Conservation (phyloP, 1,140 invertebrate species). For the Zophobas atratus region DNA sequence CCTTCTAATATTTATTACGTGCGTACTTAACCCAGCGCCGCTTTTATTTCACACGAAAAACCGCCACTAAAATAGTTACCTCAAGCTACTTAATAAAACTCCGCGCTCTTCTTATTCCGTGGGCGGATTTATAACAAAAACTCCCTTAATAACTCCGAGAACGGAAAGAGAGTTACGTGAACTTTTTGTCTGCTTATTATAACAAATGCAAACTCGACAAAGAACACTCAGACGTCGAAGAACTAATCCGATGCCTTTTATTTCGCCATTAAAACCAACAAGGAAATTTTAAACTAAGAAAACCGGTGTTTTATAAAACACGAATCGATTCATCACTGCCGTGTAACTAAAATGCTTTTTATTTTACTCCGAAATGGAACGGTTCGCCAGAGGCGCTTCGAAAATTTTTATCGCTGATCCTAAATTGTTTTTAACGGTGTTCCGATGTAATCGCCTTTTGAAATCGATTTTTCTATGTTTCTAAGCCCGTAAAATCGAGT, state of each 20-base stretch:
- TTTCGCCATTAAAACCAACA: not conserved
- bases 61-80: not conserved
- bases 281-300: not conserved
- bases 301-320: too few species aligned
- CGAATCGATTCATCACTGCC: too few species aligned
- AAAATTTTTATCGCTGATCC: conserved; percentile 20
- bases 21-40: not conserved
- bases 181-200: not conserved
- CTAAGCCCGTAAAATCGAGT: conserved; percentile 20
- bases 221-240: not conserved
- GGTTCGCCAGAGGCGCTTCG: not conserved
- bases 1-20: conserved; percentile 6
- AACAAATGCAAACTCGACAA: not conserved
- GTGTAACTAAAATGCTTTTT: not conserved
- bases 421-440: conserved; percentile 34
- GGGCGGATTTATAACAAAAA: not conserved
- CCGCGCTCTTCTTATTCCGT: not conserved
- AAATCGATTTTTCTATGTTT: conserved; percentile 39
- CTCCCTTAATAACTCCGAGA: not conserved
- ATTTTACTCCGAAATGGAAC: not conserved
- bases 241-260: not conserved
- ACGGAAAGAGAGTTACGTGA: conserved; percentile 5
- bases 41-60: not conserved
- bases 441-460: conserved; percentile 31
- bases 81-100: not conserved